Evolutionary conservation across 2,797 vertebrate species (phyloP).

Genomic region (Chlorospingus semifuscus): DNA sequence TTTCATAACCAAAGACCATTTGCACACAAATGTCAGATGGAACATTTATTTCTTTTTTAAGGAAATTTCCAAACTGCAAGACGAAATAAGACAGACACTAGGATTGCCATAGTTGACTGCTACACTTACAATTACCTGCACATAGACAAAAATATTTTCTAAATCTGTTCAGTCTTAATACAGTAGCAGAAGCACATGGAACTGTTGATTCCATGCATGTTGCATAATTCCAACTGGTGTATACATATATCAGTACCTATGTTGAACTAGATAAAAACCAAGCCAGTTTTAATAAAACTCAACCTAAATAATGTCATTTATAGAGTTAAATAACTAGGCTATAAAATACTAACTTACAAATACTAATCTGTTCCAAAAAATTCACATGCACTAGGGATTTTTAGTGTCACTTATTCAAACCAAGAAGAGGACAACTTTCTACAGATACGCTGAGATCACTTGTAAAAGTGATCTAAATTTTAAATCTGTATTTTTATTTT

Average conservation of each 20-base stretch:
- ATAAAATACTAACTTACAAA: not conserved
- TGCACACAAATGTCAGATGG: not conserved
- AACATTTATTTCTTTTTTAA: not conserved
- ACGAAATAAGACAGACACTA: not conserved
- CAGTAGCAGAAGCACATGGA: slow-evolving; percentile 32
- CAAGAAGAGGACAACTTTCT: not conserved
- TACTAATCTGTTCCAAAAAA: not conserved
- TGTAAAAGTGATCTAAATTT: not conserved
- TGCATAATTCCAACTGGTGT: not conserved
- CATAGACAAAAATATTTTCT: not conserved
- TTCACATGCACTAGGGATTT: not conserved
- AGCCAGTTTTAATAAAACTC: not conserved
- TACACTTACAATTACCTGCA: not conserved
- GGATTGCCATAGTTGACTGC: not conserved
- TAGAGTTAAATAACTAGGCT: not conserved
- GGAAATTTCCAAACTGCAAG: not conserved
- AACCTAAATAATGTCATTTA: slow-evolving; percentile 8
- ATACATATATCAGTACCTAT: not conserved
- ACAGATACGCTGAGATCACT: not conserved
- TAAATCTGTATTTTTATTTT: too few relatives aligned
- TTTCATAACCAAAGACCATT: not conserved
- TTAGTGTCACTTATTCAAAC: slow-evolving; percentile 15
- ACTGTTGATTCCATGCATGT: slow-evolving; percentile 5
- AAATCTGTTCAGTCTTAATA: not conserved
- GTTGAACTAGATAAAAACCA: not conserved